These are phyloP conservation scores for Solea solea DNA, from an alignment of 2,113 vertebrate species.

Conservation along the genomic window DNA sequence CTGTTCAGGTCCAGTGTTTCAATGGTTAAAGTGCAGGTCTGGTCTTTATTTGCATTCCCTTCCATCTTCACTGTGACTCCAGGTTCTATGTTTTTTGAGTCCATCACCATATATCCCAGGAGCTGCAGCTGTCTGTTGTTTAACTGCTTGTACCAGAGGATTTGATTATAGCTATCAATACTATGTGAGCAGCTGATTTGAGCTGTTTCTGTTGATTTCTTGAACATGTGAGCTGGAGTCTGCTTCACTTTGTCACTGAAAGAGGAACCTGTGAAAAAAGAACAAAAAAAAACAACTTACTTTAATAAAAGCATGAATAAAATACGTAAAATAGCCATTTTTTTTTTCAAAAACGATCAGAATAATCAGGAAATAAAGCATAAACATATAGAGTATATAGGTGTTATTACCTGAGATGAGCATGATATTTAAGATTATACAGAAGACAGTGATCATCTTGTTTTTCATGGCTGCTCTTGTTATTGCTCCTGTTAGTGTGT, in stretches of 20 bases:
- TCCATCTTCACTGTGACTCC: background rate
- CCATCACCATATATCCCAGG: conserved; percentile 23
- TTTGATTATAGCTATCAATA: background rate
- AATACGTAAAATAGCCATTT: too few species aligned
- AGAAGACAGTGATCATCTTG: too few species aligned
- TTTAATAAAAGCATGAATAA: background rate
- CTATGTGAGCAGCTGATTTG: conserved; percentile 24
- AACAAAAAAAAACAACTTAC: background rate
- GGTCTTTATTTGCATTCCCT: background rate
- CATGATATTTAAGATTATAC: too few species aligned
- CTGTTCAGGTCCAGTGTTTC: conserved; percentile 1
- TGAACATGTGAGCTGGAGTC: too few species aligned
- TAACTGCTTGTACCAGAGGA: conserved; percentile 61
- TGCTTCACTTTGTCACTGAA: too few species aligned
- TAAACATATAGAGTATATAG: too few species aligned
- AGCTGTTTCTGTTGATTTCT: background rate
- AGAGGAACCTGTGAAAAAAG: too few species aligned
- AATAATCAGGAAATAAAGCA: too few species aligned
- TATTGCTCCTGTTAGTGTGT: too few species aligned
- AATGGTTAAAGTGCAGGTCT: conserved; percentile 15
- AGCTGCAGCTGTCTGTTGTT: conserved; percentile 10
- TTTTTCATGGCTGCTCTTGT: too few species aligned
- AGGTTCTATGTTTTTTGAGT: fast-evolving
- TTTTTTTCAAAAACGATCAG: too few species aligned
- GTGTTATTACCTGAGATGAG: too few species aligned